phyloP scores from a whole-genome alignment of 2,888 invertebrate genomes.

The Leptopterna dolabrata region DNA sequence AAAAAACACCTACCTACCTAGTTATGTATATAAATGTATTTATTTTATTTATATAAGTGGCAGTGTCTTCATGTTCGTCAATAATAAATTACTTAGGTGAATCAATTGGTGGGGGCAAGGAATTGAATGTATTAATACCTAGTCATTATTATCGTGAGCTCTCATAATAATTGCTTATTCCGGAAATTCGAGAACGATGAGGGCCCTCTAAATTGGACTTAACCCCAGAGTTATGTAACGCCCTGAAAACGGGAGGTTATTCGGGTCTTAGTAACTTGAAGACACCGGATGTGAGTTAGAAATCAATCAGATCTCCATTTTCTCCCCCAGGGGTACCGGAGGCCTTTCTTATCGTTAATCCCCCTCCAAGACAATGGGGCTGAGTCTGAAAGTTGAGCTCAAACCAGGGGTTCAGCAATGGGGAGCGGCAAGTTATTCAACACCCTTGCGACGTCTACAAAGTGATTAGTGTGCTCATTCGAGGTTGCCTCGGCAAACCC shows the following conservation, averaged over 20 bases:
- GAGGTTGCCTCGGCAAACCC: neutral
- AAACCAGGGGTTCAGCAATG: neutral
- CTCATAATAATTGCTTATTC: too few relatives aligned
- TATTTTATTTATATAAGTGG: too few relatives aligned
- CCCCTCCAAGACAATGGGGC: neutral
- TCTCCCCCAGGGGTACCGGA: neutral
- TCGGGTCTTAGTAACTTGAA: neutral
- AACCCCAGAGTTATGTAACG: neutral
- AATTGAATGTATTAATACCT: too few relatives aligned
- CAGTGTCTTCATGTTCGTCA: too few relatives aligned
- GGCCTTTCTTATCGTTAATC: neutral
- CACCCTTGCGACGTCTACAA: slow-evolving; percentile 13
- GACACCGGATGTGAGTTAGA: neutral
- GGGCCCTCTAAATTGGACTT: neutral
- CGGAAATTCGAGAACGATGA: neutral
- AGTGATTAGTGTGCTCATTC: slow-evolving; percentile 26
- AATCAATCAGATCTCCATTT: slow-evolving; percentile 12
- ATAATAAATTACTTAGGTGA: too few relatives aligned
- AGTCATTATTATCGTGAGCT: too few relatives aligned
- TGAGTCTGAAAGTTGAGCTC: neutral
- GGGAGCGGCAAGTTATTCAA: neutral
- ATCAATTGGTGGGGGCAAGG: too few relatives aligned
- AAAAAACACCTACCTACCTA: too few relatives aligned
- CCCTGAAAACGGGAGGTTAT: neutral
- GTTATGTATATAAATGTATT: too few relatives aligned